Conservation (phyloP, 1,140 invertebrate genomes). For the Oreohelix idahoensis region DNA sequence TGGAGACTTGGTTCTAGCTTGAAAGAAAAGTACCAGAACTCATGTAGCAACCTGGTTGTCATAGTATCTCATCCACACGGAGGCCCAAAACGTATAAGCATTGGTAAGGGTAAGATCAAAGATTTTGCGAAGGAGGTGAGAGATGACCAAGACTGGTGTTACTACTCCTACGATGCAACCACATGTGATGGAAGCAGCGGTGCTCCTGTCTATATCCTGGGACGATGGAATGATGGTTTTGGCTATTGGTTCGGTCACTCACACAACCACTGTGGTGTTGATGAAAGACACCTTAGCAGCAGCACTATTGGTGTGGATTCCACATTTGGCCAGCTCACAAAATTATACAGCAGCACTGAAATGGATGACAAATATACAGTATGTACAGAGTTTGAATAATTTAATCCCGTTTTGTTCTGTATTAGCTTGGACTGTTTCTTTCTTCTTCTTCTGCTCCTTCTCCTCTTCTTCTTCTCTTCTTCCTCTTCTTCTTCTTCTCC, state of each 20-base stretch:
- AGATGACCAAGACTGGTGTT: conserved; percentile 4
- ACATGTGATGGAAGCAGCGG: conserved; percentile 13
- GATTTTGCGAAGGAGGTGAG: neutral
- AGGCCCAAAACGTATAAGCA: neutral
- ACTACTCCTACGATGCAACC: neutral
- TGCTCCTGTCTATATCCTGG: neutral
- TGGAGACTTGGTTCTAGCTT: too few species aligned
- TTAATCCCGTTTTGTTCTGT: too few species aligned
- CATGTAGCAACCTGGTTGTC: neutral
- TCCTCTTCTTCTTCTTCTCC: too few species aligned
- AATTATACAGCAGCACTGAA: neutral
- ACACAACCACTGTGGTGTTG: conserved; percentile 4
- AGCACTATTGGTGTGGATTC: neutral
- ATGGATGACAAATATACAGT: too few species aligned
- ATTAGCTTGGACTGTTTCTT: too few species aligned
- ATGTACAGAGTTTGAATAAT: too few species aligned
- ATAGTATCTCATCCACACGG: conserved; percentile 12
- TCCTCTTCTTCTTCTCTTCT: too few species aligned
- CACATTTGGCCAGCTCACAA: neutral
- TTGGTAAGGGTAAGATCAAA: neutral
- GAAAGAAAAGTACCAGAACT: neutral
- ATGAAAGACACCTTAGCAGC: too few species aligned
- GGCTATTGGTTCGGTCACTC: conserved; percentile 19
- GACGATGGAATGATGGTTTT: neutral
- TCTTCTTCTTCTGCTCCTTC: too few species aligned